Evolutionary conservation across 2,888 invertebrate species (phyloP).

Genomic region (Pachycephus smyrnensis): DNA sequence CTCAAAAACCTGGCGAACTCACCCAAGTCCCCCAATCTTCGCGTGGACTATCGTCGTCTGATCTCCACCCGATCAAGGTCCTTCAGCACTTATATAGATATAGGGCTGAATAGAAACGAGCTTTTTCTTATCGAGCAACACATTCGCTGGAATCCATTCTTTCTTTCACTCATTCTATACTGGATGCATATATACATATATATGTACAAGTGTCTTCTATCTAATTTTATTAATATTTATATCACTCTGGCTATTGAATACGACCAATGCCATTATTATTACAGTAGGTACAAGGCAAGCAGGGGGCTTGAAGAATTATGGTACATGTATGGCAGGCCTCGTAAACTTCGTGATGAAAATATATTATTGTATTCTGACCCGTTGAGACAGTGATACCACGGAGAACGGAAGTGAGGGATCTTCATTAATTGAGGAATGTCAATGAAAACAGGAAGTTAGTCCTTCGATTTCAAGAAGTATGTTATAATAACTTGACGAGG

Average conservation of each 20-base stretch:
- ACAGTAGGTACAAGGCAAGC: neutral
- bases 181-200: neutral
- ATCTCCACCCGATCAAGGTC: neutral
- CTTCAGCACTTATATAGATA: neutral
- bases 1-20: neutral
- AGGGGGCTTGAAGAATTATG: neutral
- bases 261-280: neutral
- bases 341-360: neutral
- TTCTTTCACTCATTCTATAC: neutral
- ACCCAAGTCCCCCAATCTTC: neutral
- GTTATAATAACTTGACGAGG: neutral
- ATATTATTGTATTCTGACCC: neutral
- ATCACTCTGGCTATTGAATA: neutral
- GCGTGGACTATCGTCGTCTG: neutral
- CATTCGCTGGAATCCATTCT: neutral
- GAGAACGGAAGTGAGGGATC: neutral
- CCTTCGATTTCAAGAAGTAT: neutral
- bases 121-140: neutral
- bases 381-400: neutral
- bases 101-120: neutral
- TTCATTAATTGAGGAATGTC: neutral
- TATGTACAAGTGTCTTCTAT: neutral
- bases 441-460: neutral
- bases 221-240: neutral
- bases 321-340: neutral